Evolutionary conservation across 2,888 invertebrate genomes (phyloP).

Genomic region (Ectobius pallidus): DNA sequence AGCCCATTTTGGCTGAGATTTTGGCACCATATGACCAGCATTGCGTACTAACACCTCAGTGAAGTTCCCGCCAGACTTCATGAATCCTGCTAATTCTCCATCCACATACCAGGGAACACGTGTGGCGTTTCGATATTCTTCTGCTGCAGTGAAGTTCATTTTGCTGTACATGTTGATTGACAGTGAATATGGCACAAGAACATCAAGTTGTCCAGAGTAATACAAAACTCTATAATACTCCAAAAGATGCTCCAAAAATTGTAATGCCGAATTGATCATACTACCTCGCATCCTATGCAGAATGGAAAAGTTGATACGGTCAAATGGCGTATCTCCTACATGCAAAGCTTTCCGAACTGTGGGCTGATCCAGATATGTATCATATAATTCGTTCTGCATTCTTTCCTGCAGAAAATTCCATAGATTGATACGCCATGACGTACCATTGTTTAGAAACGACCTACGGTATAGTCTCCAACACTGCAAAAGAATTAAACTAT

Average conservation of each 20-base stretch:
- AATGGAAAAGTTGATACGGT: slow-evolving; percentile 56
- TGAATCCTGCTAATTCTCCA: slow-evolving; percentile 53
- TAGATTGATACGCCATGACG: no score
- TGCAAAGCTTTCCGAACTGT: slow-evolving; percentile 60
- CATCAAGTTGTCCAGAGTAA: slow-evolving; percentile 59
- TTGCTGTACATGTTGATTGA: slow-evolving; percentile 54
- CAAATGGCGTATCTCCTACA: slow-evolving; percentile 60
- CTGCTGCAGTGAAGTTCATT: no score
- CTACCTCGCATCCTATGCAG: slow-evolving; percentile 60
- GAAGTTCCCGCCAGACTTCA: slow-evolving; percentile 53
- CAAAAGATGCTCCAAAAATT: slow-evolving; percentile 61
- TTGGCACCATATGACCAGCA: slow-evolving; percentile 54
- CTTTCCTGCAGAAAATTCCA: no score
- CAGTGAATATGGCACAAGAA: slow-evolving; percentile 66
- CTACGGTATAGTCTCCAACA: no score
- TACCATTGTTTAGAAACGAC: no score
- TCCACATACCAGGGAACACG: no score
- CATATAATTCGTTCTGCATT: no score
- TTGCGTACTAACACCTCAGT: no score
- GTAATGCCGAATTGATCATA: slow-evolving; percentile 64
- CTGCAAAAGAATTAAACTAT: no score
- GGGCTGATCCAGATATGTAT: no score
- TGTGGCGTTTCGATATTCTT: no score
- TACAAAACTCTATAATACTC: slow-evolving; percentile 51
- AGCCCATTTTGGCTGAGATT: slow-evolving; percentile 53